These are phyloP conservation scores for Echinometra lucunter DNA, from an alignment of 53 echinoderm and acorn worm species.

Conservation along the genomic window DNA sequence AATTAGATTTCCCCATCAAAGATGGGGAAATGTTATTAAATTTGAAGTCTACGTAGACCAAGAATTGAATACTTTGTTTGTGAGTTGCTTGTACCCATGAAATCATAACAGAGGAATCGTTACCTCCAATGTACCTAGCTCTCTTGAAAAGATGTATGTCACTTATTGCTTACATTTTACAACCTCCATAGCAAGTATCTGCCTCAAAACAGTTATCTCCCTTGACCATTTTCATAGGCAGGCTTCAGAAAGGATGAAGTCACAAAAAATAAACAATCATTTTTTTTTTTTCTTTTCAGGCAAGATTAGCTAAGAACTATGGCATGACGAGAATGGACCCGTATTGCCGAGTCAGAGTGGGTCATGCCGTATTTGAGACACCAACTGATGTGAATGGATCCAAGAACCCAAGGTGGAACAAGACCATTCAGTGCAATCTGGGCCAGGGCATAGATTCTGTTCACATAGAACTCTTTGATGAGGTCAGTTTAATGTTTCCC, in stretches of 20 bases:
- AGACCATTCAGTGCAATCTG: slow-evolving; percentile 97
- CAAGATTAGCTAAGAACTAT: slow-evolving; percentile 97
- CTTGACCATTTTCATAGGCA: not conserved
- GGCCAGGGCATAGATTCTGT: slow-evolving; percentile 91
- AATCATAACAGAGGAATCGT: no score
- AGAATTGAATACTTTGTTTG: no score
- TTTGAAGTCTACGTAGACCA: no score
- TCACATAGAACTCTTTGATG: slow-evolving; percentile 97
- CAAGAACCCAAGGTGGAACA: slow-evolving; percentile 98
- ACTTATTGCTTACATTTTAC: no score
- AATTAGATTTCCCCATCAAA: no score
- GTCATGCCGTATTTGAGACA: slow-evolving; percentile 98
- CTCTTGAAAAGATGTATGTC: no score
- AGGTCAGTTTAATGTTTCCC: slow-evolving; percentile 68
- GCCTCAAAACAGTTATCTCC: no score
- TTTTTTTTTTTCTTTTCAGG: slow-evolving; percentile 65
- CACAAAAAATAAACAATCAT: not conserved
- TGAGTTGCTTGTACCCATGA: no score
- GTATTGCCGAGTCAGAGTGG: slow-evolving; percentile 95
- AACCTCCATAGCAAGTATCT: no score
- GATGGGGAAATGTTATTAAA: no score
- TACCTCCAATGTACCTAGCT: no score
- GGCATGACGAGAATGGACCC: slow-evolving; percentile 99
- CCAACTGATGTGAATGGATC: slow-evolving; percentile 97
- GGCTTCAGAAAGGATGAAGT: not conserved